Conservation (phyloP, 2,113 vertebrate genomes). For the Phalacrocorax brasilianus region DNA sequence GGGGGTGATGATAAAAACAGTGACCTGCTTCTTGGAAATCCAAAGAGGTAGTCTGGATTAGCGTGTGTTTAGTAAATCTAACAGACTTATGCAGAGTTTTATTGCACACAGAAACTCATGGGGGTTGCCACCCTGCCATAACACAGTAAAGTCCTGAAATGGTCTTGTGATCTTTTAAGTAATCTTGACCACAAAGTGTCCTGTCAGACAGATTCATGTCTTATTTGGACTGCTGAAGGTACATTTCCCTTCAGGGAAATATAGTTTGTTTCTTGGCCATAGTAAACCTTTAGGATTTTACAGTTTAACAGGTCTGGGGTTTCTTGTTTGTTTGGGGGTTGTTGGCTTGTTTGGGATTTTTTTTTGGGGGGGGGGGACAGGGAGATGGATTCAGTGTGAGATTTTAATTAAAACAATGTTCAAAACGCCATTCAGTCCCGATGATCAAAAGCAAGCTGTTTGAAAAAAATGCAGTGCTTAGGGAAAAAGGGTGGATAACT, state of each 20-base stretch:
- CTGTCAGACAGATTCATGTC: neutral
- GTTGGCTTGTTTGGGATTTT: rapidly evolving
- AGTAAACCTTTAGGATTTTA: neutral
- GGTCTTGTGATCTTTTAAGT: neutral
- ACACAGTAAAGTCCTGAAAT: neutral
- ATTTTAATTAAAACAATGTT: neutral
- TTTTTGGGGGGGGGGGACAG: neutral
- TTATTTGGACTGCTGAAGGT: neutral
- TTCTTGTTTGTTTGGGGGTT: neutral
- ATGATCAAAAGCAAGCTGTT: neutral
- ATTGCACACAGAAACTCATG: neutral
- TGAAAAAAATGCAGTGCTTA: neutral
- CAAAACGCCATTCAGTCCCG: neutral
- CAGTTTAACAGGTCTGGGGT: neutral
- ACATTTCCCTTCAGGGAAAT: neutral
- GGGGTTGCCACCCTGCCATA: rapidly evolving
- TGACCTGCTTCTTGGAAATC: neutral
- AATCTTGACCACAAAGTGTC: neutral
- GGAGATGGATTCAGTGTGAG: neutral
- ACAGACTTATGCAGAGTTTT: neutral
- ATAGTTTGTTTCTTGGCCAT: neutral
- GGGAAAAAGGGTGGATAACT: neutral
- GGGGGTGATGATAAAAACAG: neutral
- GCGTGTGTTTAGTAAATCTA: neutral
- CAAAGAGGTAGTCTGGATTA: neutral